Evolutionary conservation across 2,888 invertebrate species (phyloP), one percentile per base, ranked within the genome.

Genomic region (Pachymerium ferrugineum): DNA sequence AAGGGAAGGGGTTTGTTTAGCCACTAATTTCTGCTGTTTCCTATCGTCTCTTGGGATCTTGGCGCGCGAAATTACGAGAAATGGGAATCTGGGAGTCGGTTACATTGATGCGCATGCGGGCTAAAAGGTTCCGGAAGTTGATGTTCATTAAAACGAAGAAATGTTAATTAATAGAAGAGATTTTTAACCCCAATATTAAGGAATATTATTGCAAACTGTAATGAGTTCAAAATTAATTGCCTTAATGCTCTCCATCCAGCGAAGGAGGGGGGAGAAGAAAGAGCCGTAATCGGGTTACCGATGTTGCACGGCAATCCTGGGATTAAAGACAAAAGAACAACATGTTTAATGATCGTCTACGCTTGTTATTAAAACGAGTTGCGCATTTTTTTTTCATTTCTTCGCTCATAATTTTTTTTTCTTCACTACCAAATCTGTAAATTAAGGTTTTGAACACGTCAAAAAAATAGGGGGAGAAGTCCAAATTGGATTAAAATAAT

Each of bases 141-240:
- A 33, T 72, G 47, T 72, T 72, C 72, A 72, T 72, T 72, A 72
- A 69, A 42, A 72, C 54, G 54, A 54, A 33, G 72, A 54, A 71
- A 72, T 72, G 72, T 72, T 72, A 72, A 72, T 72, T 72, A 72
- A 72, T 72, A 72, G 72, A 54, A 54, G 72, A 62, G 47, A 72
- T 72, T 72, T 72, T 72, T 72, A 72, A 72, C 72, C 47, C 47
- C 28, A 54, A 72, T 72, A 72, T 72, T 72, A 72, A 54, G 72
- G 72, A 72, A 72, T 72, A 72, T 72, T 72, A 72, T 72, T 72
- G 72, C 72, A 72, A 47, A 72, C 72, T 72, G 54, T 72, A 72
- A 72, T 72, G 72, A 72, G 72, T 47, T 72, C 72, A 47, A 72
- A 72, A 72, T 72, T 72, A 72, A 72, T 72, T 72, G 72, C 72